Conservation (phyloP, 2,888 invertebrate genomes). For the Cataglyphis albicans region DNA sequence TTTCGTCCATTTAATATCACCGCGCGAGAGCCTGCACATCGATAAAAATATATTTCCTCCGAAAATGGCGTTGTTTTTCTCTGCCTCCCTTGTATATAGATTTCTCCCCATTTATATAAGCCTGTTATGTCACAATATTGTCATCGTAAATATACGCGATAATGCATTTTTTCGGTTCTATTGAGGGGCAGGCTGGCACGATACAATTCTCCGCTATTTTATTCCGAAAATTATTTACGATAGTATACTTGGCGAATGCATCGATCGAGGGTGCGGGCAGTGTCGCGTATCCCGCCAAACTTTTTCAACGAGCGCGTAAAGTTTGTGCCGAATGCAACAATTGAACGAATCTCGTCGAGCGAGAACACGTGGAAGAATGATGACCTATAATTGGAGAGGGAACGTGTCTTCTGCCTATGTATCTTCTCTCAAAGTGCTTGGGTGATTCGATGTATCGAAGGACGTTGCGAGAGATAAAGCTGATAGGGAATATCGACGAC, state of each 20-base stretch:
- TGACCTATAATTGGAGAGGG: slow-evolving; percentile 7
- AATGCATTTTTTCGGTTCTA: slow-evolving; percentile 34
- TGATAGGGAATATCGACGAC: slow-evolving; percentile 17
- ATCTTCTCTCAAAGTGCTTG: not conserved
- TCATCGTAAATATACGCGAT: slow-evolving; percentile 27
- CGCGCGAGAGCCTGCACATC: not conserved
- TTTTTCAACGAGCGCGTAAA: not conserved
- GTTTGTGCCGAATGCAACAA: not conserved
- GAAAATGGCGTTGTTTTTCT: slow-evolving; percentile 22
- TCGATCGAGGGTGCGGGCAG: not conserved
- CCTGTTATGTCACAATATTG: slow-evolving; percentile 10
- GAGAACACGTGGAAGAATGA: not conserved
- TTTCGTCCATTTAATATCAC: slow-evolving; percentile 27
- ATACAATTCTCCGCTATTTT: not conserved
- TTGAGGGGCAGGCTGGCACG: not conserved
- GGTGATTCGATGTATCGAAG: not conserved
- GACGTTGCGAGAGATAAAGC: slow-evolving; percentile 12
- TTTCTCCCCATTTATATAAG: not conserved
- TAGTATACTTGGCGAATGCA: not conserved
- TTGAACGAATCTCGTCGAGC: not conserved
- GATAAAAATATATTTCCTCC: slow-evolving; percentile 45
- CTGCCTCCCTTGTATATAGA: not conserved
- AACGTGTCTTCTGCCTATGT: not conserved
- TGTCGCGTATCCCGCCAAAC: not conserved
- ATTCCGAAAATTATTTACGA: slow-evolving; percentile 23